These are phyloP conservation scores for Mizuhopecten yessoensis DNA, from an alignment of 1,140 invertebrate species.

Conservation along the genomic window DNA sequence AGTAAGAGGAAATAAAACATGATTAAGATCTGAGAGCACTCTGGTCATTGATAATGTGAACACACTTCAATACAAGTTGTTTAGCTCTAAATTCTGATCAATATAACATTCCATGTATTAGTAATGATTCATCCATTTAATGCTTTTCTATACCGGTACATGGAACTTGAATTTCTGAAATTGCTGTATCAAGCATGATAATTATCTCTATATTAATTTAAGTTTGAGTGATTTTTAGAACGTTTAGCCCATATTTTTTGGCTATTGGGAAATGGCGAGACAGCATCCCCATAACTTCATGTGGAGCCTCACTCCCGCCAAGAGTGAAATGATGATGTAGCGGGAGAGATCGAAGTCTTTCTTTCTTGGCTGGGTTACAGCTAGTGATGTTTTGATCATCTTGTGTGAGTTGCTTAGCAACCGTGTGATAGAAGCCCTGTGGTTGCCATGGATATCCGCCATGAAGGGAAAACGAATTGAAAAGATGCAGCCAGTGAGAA, in stretches of 20 bases:
- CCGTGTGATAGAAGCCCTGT: slow-evolving; percentile 20
- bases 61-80: neutral
- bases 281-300: neutral
- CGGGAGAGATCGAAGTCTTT: slow-evolving; percentile 24
- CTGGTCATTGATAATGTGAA: neutral
- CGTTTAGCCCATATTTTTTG: neutral
- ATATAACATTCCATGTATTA: neutral
- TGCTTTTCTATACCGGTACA: neutral
- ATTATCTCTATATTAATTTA: neutral
- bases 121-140: slow-evolving; percentile 17
- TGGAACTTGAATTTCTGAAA: neutral
- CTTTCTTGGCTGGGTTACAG: slow-evolving; percentile 19
- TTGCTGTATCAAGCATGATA: neutral
- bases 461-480: slow-evolving; percentile 34
- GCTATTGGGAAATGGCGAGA: neutral
- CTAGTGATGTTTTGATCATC: slow-evolving; percentile 38
- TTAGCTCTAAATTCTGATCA: neutral
- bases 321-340: slow-evolving; percentile 33
- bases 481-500: slow-evolving; percentile 25
- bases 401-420: slow-evolving; percentile 38
- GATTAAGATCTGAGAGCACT: neutral
- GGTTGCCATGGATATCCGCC: slow-evolving; percentile 36
- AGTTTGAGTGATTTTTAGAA: neutral
- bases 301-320: neutral
- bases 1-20: neutral